Conservation (phyloP, 2,888 invertebrate genomes). For the Gymnocheta viridis region DNA sequence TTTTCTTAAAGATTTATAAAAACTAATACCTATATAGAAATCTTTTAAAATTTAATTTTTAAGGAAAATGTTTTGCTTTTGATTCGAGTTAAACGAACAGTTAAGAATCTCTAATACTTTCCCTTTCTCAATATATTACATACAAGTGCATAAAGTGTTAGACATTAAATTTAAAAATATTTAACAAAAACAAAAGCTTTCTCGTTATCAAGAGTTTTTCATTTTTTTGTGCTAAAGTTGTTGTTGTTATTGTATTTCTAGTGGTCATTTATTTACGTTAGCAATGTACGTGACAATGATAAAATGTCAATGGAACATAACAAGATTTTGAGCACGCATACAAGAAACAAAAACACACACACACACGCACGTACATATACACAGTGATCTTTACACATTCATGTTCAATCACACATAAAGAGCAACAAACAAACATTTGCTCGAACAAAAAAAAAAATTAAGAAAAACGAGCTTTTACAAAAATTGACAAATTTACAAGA, state of each 20-base stretch:
- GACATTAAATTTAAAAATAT: too few species aligned
- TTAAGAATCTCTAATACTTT: too few species aligned
- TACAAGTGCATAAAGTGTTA: too few species aligned
- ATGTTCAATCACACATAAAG: conserved; percentile 29
- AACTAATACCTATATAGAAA: too few species aligned
- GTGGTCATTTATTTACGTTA: conserved; percentile 61
- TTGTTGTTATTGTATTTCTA: conserved; percentile 27
- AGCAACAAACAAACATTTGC: conserved; percentile 39
- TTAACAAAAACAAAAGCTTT: not conserved
- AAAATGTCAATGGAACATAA: conserved; percentile 56
- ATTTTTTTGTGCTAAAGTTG: not conserved
- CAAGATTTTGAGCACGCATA: conserved; percentile 16
- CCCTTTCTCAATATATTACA: too few species aligned
- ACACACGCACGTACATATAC: not conserved
- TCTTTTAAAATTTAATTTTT: too few species aligned
- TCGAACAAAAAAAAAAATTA: not conserved
- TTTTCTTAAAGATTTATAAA: too few species aligned
- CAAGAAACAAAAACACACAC: not conserved
- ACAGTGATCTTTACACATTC: not conserved
- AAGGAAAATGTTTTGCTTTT: too few species aligned
- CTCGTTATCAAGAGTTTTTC: not conserved
- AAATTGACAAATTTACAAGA: conserved; percentile 66
- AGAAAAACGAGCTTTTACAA: conserved; percentile 18
- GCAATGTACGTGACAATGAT: conserved; percentile 63
- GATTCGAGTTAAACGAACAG: too few species aligned